Evolutionary conservation across 2,797 vertebrate species (phyloP).

Genomic region (Artibeus jamaicensis): DNA sequence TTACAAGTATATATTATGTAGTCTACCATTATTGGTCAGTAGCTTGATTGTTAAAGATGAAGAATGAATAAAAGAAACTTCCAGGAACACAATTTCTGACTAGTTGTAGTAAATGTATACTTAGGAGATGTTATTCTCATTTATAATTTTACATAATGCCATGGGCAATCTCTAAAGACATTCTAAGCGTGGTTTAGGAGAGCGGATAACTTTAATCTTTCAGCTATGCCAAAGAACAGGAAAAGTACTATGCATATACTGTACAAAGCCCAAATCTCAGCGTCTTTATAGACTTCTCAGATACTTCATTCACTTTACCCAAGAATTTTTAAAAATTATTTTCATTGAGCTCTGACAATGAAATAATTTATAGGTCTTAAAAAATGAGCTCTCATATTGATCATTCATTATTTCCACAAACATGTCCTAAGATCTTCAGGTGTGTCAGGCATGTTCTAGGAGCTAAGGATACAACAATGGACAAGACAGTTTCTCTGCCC

Average conservation of each 20-base stretch:
- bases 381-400: background rate
- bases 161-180: background rate
- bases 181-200: background rate
- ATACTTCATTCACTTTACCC: conserved; percentile 23
- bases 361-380: conserved; percentile 20
- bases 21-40: background rate
- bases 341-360: conserved; percentile 9
- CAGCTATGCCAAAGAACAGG: background rate
- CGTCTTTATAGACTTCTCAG: conserved; percentile 7
- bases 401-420: conserved; percentile 31
- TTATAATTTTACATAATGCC: background rate
- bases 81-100: background rate
- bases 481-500: background rate
- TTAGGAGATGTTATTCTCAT: background rate
- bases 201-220: conserved; percentile 41
- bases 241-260: background rate
- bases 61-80: conserved; percentile 18
- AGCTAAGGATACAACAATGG: background rate
- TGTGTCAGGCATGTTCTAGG: background rate
- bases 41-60: conserved; percentile 38
- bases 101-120: conserved; percentile 31
- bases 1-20: conserved; percentile 1
- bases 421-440: conserved; percentile 18
- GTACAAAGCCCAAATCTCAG: background rate
- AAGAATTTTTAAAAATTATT: conserved; percentile 23